Conservation (phyloP, 2,113 vertebrate genomes). For the Podarcis muralis region DNA sequence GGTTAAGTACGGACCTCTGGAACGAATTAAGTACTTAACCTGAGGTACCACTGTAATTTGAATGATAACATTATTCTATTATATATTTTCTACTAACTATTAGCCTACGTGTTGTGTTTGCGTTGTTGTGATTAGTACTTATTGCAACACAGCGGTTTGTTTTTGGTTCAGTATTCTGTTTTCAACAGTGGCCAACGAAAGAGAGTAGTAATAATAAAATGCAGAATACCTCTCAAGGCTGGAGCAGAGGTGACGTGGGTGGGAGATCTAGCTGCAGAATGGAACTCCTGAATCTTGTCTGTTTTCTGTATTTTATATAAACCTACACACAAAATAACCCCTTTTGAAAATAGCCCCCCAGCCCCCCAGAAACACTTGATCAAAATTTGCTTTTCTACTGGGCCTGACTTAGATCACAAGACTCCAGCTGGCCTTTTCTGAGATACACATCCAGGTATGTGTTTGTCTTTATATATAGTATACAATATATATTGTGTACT, state of each 20-base stretch:
- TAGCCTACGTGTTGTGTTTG: too few relatives aligned
- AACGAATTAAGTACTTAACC: too few relatives aligned
- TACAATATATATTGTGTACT: background rate
- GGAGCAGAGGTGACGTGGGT: background rate
- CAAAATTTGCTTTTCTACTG: background rate
- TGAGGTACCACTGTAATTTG: too few relatives aligned
- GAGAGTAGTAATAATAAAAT: background rate
- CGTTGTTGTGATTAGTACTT: too few relatives aligned
- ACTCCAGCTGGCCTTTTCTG: background rate
- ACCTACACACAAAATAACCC: background rate
- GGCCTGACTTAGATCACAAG: background rate
- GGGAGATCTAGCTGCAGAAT: background rate
- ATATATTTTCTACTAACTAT: too few relatives aligned
- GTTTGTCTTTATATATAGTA: background rate
- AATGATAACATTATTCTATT: too few relatives aligned
- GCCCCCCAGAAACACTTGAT: background rate
- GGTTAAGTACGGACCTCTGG: too few relatives aligned
- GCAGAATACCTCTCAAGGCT: background rate
- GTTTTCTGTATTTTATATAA: background rate
- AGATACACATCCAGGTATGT: background rate
- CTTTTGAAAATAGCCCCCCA: background rate
- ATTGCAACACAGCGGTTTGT: too few relatives aligned
- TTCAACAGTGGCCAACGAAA: background rate
- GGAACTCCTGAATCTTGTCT: background rate
- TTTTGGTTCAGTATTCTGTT: background rate